Base-by-base conservation (phyloP, 2,113 vertebrate species). In the Turnix velox region DNA sequence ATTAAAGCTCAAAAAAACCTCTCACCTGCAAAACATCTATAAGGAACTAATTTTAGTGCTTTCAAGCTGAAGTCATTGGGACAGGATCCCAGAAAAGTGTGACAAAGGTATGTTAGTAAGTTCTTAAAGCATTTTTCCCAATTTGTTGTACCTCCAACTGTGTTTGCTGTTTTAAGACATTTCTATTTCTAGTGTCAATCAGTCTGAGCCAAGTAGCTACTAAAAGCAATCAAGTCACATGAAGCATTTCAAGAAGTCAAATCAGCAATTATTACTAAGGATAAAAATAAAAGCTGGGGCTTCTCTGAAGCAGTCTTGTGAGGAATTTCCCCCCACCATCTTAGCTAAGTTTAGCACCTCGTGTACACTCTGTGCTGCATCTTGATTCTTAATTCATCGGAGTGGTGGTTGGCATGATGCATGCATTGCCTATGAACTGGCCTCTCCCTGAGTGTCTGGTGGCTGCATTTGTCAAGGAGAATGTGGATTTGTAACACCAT, bases 1-100 rank as follows among this genome's bases (percentile, higher is more conserved):
- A 98, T 98, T 97, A 98, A 97, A 98, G 97, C 97, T 97, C 96
- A 97, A 98, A 97, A 87, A 96, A 96, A 75, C 42, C 95, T 94
- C 88, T 98, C 98, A 98, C 98, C 98, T 99, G 98, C 98, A 98
- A 97, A 95, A 78, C 95, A 93, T 91, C 95, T 96, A 95, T 97
- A 98, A 97, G 92, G 97, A 99, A 98, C 98, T 98, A 88, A 98
- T 98, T 98, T 98, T 98, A 98, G 98, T 97, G 96, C 96, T 98
- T 98, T 97, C 97, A 98, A 97, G 97, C 97, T 98, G 98, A 98
- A 98, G 98, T 98, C 96, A 97, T 93, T 97, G 97, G 97, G 97
- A 98, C 96, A 96, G 92, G 66, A 97, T 97, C 96, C 95, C 94
- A 93, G 95, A 98, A 97, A 96, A 74, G 65, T 95, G 89, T 0